Percentiles rank a stretch among this genome's conserved stretches.
Conservation (phyloP, 2,113 vertebrate genomes). For the Aviceda subcristata region DNA sequence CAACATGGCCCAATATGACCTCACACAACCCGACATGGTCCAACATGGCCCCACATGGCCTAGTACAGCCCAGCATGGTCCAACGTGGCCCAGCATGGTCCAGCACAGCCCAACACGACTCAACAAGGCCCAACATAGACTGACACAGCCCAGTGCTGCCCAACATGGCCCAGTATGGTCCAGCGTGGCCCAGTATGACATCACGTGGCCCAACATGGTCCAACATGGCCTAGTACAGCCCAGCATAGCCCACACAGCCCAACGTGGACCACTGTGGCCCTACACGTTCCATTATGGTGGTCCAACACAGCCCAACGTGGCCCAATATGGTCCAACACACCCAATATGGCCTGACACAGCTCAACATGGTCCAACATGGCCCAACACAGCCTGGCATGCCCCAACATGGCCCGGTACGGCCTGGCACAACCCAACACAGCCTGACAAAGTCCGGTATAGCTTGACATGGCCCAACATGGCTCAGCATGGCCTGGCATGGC, state of each 20-base stretch:
- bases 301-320: not conserved
- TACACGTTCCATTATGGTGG: no score
- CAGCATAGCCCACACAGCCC: not conserved
- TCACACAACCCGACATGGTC: no score
- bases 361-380: not conserved
- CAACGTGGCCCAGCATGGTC: fast-evolving
- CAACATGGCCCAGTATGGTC: fast-evolving
- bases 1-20: no score
- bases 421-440: no score
- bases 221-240: fast-evolving
- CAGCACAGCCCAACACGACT: no score
- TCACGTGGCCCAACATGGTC: not conserved
- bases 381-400: no score
- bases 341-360: not conserved
- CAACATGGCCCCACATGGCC: fast-evolving
- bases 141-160: fast-evolving
- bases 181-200: no score
- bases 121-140: not conserved
- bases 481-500: fast-evolving
- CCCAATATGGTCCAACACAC: not conserved
- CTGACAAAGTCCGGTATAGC: no score
- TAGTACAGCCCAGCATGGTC: no score
- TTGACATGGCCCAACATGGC: no score
- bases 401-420: not conserved
- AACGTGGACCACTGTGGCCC: no score